Evolutionary conservation across 2,797 vertebrate species (phyloP).

Genomic region (Lacerta agilis): DNA sequence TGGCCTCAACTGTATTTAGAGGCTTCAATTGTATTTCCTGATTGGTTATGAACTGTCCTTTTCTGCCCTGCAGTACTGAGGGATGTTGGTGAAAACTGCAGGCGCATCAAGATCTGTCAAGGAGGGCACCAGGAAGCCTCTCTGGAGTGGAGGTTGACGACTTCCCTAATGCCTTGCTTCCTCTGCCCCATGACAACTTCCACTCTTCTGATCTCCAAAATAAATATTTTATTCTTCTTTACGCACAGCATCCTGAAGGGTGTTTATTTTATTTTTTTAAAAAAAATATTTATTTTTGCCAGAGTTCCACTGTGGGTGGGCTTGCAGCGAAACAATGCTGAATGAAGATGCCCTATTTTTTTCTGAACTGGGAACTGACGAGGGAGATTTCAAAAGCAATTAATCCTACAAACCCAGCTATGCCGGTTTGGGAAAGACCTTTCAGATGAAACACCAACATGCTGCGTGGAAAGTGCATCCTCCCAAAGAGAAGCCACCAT

Average conservation of each 20-base stretch:
- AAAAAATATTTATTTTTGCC: not conserved
- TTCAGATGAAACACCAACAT: not conserved
- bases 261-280: not conserved
- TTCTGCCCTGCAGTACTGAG: not conserved
- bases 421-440: not conserved
- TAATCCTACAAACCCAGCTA: not conserved
- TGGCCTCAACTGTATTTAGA: not conserved
- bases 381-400: not conserved
- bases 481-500: not conserved
- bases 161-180: constrained; percentile 5
- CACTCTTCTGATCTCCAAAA: constrained; percentile 14
- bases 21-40: not conserved
- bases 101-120: not conserved
- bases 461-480: not conserved
- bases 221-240: not conserved
- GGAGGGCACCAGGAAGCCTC: not conserved
- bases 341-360: not conserved
- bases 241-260: not conserved
- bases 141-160: not conserved
- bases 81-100: constrained; percentile 8
- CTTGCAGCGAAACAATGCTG: not conserved
- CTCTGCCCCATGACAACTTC: not conserved
- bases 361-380: not conserved
- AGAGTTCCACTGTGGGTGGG: constrained; percentile 12
- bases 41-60: not conserved